Conservation (phyloP, 2,113 vertebrate species). For the Rutilus rutilus region DNA sequence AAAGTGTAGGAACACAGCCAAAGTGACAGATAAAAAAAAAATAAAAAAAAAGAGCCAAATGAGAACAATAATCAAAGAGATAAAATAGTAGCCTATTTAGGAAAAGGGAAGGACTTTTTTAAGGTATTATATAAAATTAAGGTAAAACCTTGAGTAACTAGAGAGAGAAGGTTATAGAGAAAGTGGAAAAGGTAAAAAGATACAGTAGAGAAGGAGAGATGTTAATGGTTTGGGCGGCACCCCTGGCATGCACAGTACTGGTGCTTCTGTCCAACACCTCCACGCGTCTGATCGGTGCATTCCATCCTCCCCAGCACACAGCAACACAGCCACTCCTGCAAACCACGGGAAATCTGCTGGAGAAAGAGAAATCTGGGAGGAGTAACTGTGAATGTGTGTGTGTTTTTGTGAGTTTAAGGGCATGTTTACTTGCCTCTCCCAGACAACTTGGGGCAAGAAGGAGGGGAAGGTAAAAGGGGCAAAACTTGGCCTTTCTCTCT, state of each 20-base stretch:
- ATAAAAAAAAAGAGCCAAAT: not conserved
- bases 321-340: slow-evolving; percentile 17
- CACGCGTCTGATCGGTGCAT: slow-evolving; percentile 29
- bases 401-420: slow-evolving; percentile 60
- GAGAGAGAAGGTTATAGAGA: not conserved
- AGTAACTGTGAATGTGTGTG: slow-evolving; percentile 61
- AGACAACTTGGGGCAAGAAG: slow-evolving; percentile 71
- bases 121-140: slow-evolving; percentile 24
- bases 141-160: not conserved
- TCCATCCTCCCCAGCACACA: slow-evolving; percentile 37
- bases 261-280: slow-evolving; percentile 40
- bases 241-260: slow-evolving; percentile 33
- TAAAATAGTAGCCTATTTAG: slow-evolving; percentile 27
- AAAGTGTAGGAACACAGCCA: slow-evolving; percentile 50
- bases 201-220: slow-evolving; percentile 17
- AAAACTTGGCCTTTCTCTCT: slow-evolving; percentile 27
- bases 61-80: slow-evolving; percentile 35
- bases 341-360: slow-evolving; percentile 12
- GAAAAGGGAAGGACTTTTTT: slow-evolving; percentile 7
- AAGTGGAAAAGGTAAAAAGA: slow-evolving; percentile 12
- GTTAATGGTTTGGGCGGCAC: slow-evolving; percentile 32
- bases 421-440: slow-evolving; percentile 67
- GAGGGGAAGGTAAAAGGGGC: slow-evolving; percentile 37
- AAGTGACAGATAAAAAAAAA: not conserved
- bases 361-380: slow-evolving; percentile 42